Evolutionary conservation across 1,140 invertebrate genomes (phyloP).

Genomic region (Heliconius hewitsoni): DNA sequence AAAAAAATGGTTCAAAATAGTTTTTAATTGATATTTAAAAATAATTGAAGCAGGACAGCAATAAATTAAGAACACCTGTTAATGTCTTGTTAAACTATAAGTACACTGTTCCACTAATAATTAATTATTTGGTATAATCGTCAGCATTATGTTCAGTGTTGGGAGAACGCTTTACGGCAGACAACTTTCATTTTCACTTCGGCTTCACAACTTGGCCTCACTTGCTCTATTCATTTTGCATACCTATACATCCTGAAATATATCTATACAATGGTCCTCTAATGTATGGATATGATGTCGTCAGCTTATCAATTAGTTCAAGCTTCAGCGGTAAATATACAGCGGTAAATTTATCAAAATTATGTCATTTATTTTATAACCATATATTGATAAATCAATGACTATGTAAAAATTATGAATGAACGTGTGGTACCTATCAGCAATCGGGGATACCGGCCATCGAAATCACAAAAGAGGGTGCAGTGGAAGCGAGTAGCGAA

Average conservation of each 20-base stretch:
- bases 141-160: constrained; percentile 27
- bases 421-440: constrained; percentile 74
- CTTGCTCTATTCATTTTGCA: constrained; percentile 47
- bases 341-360: constrained; percentile 37
- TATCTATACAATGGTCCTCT: constrained; percentile 35
- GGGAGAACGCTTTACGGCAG: constrained; percentile 55
- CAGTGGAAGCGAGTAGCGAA: constrained; percentile 78
- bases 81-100: constrained; percentile 7
- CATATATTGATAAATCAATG: constrained; percentile 57
- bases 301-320: constrained; percentile 37
- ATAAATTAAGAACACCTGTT: constrained; percentile 8
- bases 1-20: constrained; percentile 10
- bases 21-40: neutral
- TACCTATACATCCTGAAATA: constrained; percentile 36
- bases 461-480: constrained; percentile 94
- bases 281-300: constrained; percentile 28
- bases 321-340: constrained; percentile 37
- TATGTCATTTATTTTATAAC: constrained; percentile 42
- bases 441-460: constrained; percentile 83
- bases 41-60: constrained; percentile 25
- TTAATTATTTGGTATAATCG: constrained; percentile 22
- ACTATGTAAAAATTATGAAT: constrained; percentile 70
- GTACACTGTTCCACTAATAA: neutral
- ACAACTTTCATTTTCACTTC: constrained; percentile 58
- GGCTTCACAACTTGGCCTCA: constrained; percentile 62